Conservation (phyloP, 92 coral and sea anemone species). For the Nematostella vectensis region DNA sequence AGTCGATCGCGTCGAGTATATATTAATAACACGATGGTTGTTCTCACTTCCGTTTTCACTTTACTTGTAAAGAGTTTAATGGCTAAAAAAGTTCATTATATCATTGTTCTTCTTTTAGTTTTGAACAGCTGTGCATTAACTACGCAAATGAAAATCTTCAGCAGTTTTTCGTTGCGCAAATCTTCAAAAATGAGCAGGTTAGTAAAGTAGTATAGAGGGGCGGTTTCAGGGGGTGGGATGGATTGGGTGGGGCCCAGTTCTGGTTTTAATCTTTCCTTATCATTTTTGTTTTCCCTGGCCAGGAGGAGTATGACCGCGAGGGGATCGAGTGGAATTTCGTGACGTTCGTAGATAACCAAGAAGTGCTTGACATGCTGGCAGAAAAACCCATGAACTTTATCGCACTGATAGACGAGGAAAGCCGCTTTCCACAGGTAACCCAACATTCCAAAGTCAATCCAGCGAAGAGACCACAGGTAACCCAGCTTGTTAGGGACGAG, state of each 20-base stretch:
- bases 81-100: too few relatives aligned
- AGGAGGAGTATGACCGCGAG: slow-evolving; percentile 88
- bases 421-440: slow-evolving; percentile 87
- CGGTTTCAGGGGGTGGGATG: neutral
- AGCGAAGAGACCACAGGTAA: neutral
- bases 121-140: slow-evolving; percentile 89
- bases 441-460: neutral
- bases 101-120: slow-evolving; percentile 37
- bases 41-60: too few relatives aligned
- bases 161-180: slow-evolving; percentile 87
- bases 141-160: slow-evolving; percentile 97
- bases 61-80: too few relatives aligned
- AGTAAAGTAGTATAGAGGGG: too few relatives aligned
- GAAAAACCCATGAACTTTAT: slow-evolving; percentile 76
- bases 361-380: slow-evolving; percentile 79
- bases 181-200: slow-evolving; percentile 93
- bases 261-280: too few relatives aligned
- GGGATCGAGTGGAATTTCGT: slow-evolving; percentile 88
- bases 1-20: too few relatives aligned
- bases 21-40: too few relatives aligned
- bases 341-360: slow-evolving; percentile 84
- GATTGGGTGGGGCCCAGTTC: too few relatives aligned
- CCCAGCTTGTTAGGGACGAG: neutral
- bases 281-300: too few relatives aligned
- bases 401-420: slow-evolving; percentile 95